Base-by-base conservation (phyloP, 1,140 invertebrate genomes). In the Eulimnadia texana region DNA sequence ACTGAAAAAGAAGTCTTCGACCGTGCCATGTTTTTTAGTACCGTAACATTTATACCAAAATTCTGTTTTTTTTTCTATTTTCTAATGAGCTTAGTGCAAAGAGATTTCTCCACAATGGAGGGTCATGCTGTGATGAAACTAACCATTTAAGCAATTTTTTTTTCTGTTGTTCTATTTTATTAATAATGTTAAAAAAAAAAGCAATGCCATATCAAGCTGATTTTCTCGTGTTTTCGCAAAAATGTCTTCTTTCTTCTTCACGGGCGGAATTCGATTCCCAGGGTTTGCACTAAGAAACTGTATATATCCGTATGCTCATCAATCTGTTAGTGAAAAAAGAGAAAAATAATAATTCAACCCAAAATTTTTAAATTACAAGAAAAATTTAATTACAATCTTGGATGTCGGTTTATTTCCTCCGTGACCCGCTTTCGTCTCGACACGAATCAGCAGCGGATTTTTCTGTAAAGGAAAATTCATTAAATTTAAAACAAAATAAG, bases 371-470 rank as follows among this genome's bases (percentile, higher is more conserved):
- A 19, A 20, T 22, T 55, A 9, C 13, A 60, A 16, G 3, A 22
- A 58, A 28, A 51, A 63, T 51, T 52, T 57, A 33, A 80, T 82
- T 76, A 90, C 86, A 63, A 89, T 74, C 82, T 95, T 95, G 6
- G 80, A 75, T n/a, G 92, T 97, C 56, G 95, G 93, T 74, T 98
- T 98, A 23, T 94, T 94, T 66, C 82, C 80, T 54, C 96, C 95
- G 77, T 99, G 96, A 0, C 96, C 96, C 50, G 93, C 86, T 75
- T 96, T 94, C 10, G 88, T 93, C 69, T 98, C 94, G 61, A 99
- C 82, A 62, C 86, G 77, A 29, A 93, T 85, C 33, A 99, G 68
- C 56, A 99, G 70, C 0, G 95, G 95, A 69, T 92, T 93, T n/a
- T 72, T 81, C 79, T 96, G 84, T 19, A 59, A 64, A 63, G 56